Evolutionary conservation across 2,888 invertebrate genomes (phyloP).

Genomic region (Melangyna quadrimaculata): DNA sequence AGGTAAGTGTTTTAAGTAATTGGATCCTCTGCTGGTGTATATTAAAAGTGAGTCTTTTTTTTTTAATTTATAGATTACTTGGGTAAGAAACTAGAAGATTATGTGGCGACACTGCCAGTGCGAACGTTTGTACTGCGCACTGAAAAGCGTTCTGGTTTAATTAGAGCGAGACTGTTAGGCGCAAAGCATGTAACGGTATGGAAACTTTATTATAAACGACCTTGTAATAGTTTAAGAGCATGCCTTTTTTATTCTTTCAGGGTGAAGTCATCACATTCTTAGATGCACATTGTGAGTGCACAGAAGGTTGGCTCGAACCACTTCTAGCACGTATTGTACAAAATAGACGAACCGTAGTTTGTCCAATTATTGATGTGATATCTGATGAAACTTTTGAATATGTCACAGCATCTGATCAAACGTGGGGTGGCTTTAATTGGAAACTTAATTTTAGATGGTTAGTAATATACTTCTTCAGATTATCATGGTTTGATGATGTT

Average conservation of each 20-base stretch:
- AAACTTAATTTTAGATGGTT: constrained; percentile 99
- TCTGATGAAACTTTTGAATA: constrained; percentile 99
- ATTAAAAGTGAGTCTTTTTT: constrained; percentile 58
- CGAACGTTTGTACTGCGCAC: constrained; percentile 94
- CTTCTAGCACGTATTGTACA: constrained; percentile 94
- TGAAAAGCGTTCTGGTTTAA: constrained; percentile 95
- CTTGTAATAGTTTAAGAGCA: constrained; percentile 32
- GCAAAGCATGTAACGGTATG: constrained; percentile 95
- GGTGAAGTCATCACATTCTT: constrained; percentile 81
- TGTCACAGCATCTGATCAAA: constrained; percentile 99
- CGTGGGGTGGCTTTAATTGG: constrained; percentile 99
- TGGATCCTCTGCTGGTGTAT: neutral
- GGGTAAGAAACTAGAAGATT: constrained; percentile 93
- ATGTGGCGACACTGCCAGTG: constrained; percentile 92
- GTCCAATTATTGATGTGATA: constrained; percentile 99
- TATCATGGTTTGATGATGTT: neutral
- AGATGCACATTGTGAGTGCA: constrained; percentile 82
- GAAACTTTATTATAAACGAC: constrained; percentile 80
- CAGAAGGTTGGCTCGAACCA: constrained; percentile 99
- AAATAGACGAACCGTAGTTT: constrained; percentile 96
- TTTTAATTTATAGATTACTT: constrained; percentile 87
- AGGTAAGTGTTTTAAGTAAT: constrained; percentile 82
- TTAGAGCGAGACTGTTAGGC: constrained; percentile 96
- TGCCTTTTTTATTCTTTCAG: constrained; percentile 69
- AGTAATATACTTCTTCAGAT: constrained; percentile 74